These are phyloP conservation scores for Phrixothrix hirtus DNA, from an alignment of 2,888 invertebrate species.

Conservation along the genomic window DNA sequence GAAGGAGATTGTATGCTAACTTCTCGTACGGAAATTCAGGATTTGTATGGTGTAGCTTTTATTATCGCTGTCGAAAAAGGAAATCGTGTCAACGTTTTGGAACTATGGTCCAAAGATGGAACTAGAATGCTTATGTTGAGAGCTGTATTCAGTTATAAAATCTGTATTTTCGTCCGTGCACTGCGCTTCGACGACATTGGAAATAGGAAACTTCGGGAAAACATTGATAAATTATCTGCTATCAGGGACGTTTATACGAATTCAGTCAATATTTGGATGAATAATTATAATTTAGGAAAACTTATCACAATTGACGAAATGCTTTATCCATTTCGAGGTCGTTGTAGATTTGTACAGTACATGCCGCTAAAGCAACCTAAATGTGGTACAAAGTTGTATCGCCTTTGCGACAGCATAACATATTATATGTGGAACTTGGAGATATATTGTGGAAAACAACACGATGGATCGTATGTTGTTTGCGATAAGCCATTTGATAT, in stretches of 20 bases:
- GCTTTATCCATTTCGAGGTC: conserved; percentile 23
- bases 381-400: conserved; percentile 7
- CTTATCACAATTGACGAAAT: no score
- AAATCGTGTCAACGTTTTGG: conserved; percentile 20
- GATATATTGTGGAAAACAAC: conserved; percentile 25
- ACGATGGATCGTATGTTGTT: conserved; percentile 17
- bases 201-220: conserved; percentile 4
- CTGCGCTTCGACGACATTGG: conserved; percentile 9
- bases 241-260: conserved; percentile 10
- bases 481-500: conserved; percentile 22
- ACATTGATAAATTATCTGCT: conserved; percentile 15
- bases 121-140: conserved; percentile 20
- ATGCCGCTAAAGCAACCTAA: conserved; percentile 15
- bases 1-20: conserved; percentile 24
- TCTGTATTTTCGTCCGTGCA: no score
- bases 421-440: conserved; percentile 20
- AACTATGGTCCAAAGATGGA: no score
- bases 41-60: conserved; percentile 24
- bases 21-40: conserved; percentile 20
- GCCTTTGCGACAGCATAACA: background rate
- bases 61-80: conserved; percentile 17
- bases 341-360: conserved; percentile 17
- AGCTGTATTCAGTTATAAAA: conserved; percentile 2
- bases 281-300: conserved; percentile 16
- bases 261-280: conserved; percentile 10